Evolutionary conservation across 2,113 vertebrate species (phyloP).

Genomic region (Triplophysa dalaica): DNA sequence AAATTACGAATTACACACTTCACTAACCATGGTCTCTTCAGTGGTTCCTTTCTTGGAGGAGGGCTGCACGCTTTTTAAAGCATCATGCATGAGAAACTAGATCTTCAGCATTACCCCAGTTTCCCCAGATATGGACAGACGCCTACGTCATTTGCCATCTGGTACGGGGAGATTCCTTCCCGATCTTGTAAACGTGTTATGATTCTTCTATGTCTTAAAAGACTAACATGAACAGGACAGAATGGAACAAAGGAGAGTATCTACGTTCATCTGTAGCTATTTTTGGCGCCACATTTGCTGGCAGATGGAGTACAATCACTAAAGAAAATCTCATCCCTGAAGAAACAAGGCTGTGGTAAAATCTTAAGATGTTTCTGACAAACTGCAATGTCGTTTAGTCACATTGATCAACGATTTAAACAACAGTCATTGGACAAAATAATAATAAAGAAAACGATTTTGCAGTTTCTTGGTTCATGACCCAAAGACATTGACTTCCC

Average conservation of each 20-base stretch:
- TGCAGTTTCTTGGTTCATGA: background rate
- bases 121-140: constrained; percentile 32
- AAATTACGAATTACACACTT: too few relatives aligned
- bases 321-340: background rate
- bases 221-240: background rate
- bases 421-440: too few relatives aligned
- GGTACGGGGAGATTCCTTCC: constrained; percentile 61
- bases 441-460: too few relatives aligned
- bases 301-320: constrained; percentile 26
- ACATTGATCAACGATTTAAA: background rate
- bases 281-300: constrained; percentile 32
- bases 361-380: background rate
- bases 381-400: background rate
- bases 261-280: constrained; percentile 1
- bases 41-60: constrained; percentile 12
- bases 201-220: constrained; percentile 6
- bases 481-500: background rate
- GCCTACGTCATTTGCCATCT: constrained; percentile 58
- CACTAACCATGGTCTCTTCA: background rate
- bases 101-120: constrained; percentile 33
- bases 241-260: constrained; percentile 19
- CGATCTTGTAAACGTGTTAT: constrained; percentile 30
- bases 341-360: background rate
- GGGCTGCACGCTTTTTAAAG: constrained; percentile 42
- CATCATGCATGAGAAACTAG: constrained; percentile 17